phyloP scores from a whole-genome alignment of 2,113 vertebrate species.

The Eublepharis macularius region DNA sequence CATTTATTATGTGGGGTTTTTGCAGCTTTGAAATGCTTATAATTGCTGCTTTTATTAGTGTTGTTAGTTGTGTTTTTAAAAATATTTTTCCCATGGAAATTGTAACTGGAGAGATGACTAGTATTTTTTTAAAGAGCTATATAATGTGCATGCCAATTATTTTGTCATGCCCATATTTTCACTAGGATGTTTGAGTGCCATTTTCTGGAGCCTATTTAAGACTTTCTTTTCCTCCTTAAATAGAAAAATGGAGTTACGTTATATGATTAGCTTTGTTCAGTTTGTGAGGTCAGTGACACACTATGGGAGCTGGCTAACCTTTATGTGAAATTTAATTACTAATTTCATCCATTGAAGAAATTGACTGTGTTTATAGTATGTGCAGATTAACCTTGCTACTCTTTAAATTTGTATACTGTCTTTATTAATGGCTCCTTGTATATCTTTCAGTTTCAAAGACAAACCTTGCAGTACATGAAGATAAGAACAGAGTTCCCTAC shows the following conservation, averaged over 20 bases:
- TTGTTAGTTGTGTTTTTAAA: too few relatives aligned
- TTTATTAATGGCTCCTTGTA: not conserved
- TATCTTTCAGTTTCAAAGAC: slow-evolving; percentile 83
- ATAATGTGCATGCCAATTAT: too few relatives aligned
- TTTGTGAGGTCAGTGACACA: not conserved
- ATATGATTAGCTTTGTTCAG: not conserved
- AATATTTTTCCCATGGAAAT: too few relatives aligned
- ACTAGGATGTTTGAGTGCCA: not conserved
- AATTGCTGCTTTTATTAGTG: too few relatives aligned
- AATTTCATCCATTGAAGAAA: not conserved
- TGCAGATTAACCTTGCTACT: not conserved
- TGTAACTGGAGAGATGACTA: too few relatives aligned
- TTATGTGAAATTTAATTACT: not conserved
- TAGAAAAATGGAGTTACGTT: not conserved
- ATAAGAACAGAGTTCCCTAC: slow-evolving; percentile 88
- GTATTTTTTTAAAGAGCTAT: too few relatives aligned
- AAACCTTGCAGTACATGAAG: slow-evolving; percentile 88
- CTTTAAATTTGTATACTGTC: not conserved
- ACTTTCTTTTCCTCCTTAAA: not conserved
- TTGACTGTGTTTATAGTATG: not conserved
- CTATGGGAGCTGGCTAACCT: not conserved
- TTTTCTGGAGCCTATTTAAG: not conserved
- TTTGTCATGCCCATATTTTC: not conserved
- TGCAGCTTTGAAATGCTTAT: too few relatives aligned
- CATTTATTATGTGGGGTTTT: too few relatives aligned